These are phyloP conservation scores for Raja brachyura DNA, from an alignment of 2,113 vertebrate species.

Conservation along the genomic window DNA sequence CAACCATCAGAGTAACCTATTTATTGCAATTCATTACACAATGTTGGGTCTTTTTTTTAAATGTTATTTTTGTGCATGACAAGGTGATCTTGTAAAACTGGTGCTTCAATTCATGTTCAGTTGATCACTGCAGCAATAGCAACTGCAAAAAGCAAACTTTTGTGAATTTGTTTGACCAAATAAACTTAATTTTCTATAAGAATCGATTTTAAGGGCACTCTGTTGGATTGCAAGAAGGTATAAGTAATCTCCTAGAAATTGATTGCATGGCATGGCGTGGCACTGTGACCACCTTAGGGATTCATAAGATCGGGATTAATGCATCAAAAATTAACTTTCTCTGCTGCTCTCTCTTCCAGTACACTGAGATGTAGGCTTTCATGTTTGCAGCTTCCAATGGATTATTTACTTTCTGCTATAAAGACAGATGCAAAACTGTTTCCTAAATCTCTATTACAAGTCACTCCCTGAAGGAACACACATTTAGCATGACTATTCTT, in stretches of 20 bases:
- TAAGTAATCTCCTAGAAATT: neutral
- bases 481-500: too few species aligned
- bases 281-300: neutral
- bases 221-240: neutral
- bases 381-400: too few species aligned
- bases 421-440: too few species aligned
- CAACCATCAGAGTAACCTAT: neutral
- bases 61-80: neutral
- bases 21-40: neutral
- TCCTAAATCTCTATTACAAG: too few species aligned
- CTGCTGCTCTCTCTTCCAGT: too few species aligned
- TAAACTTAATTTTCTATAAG: slow-evolving; percentile 4
- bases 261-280: neutral
- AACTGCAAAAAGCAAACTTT: neutral
- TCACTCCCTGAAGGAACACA: too few species aligned
- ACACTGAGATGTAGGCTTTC: too few species aligned
- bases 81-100: neutral
- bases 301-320: neutral
- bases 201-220: neutral
- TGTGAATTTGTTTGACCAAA: neutral
- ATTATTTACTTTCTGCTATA: too few species aligned
- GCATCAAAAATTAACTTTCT: neutral
- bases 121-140: neutral
- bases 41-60: neutral
- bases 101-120: neutral